phyloP scores from a whole-genome alignment of 1,140 invertebrate species.

The Melipona quadrifasciata region DNA sequence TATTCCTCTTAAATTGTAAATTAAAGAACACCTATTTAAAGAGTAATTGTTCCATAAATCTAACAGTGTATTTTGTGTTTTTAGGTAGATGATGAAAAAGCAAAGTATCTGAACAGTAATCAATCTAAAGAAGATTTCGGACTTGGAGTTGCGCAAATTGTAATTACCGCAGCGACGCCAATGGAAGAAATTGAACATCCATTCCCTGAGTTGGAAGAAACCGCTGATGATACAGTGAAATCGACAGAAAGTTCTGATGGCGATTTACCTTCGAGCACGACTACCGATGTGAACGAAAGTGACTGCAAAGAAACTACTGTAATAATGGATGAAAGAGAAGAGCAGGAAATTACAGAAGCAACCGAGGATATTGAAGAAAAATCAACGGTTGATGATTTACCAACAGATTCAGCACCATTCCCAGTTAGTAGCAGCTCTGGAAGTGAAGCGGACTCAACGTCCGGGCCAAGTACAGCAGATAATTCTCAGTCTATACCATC shows the following conservation, averaged over 20 bases:
- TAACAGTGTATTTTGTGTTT: background rate
- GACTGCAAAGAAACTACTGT: conserved; percentile 58
- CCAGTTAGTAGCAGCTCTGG: conserved; percentile 84
- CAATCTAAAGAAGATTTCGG: conserved; percentile 78
- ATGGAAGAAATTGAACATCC: conserved; percentile 90
- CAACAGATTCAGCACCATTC: conserved; percentile 82
- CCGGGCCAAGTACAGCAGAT: conserved; percentile 84
- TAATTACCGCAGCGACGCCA: conserved; percentile 94
- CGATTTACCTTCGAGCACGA: conserved; percentile 58
- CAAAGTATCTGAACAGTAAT: conserved; percentile 19
- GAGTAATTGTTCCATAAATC: background rate
- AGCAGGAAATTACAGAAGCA: conserved; percentile 53
- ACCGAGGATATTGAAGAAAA: conserved; percentile 70
- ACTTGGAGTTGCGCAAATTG: conserved; percentile 91
- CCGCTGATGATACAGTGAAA: conserved; percentile 59
- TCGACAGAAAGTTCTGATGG: conserved; percentile 49
- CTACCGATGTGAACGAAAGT: conserved; percentile 52
- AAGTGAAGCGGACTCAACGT: conserved; percentile 83
- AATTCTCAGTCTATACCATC: conserved; percentile 82
- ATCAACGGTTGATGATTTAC: conserved; percentile 77
- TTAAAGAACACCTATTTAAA: background rate
- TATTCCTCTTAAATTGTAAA: background rate
- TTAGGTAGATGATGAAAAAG: conserved; percentile 31
- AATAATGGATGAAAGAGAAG: conserved; percentile 61
- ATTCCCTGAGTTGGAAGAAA: conserved; percentile 82